Evolutionary conservation across 2,797 vertebrate genomes (phyloP).

Genomic region (Darevskia mixta): DNA sequence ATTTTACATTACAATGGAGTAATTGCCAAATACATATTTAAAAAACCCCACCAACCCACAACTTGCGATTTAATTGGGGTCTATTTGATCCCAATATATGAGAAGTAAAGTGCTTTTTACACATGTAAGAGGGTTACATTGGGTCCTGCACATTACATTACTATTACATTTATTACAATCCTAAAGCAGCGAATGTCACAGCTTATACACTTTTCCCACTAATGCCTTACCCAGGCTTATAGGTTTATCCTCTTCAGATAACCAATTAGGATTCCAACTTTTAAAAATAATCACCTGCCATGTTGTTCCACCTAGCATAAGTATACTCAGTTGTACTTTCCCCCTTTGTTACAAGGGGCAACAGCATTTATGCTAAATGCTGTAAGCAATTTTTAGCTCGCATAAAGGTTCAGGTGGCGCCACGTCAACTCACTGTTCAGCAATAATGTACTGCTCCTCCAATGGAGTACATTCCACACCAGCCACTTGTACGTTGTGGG

Average conservation of each 20-base stretch:
- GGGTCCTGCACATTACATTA: not conserved
- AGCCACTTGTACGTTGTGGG: constrained; percentile 92
- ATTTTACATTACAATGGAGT: not conserved
- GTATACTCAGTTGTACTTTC: not conserved
- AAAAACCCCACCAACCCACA: too few relatives aligned
- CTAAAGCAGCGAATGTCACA: not conserved
- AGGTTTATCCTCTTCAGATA: not conserved
- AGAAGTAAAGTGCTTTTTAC: not conserved
- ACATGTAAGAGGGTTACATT: not conserved
- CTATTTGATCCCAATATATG: not conserved
- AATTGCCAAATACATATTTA: not conserved
- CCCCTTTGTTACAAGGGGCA: not conserved
- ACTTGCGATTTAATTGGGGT: not conserved
- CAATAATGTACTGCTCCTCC: constrained; percentile 92
- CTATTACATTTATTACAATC: not conserved
- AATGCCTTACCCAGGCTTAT: not conserved
- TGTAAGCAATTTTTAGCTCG: not conserved
- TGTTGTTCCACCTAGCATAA: not conserved
- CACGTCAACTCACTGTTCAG: constrained; percentile 92
- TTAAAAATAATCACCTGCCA: not conserved
- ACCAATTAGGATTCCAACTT: not conserved
- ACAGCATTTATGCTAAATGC: not conserved
- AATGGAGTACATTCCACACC: constrained; percentile 91
- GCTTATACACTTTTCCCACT: not conserved
- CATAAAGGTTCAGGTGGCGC: not conserved